Percentiles rank a stretch among this genome's conserved stretches.
These are phyloP conservation scores for Myotis brandtii DNA, from an alignment of 2,113 vertebrate genomes.

Conservation along the genomic window DNA sequence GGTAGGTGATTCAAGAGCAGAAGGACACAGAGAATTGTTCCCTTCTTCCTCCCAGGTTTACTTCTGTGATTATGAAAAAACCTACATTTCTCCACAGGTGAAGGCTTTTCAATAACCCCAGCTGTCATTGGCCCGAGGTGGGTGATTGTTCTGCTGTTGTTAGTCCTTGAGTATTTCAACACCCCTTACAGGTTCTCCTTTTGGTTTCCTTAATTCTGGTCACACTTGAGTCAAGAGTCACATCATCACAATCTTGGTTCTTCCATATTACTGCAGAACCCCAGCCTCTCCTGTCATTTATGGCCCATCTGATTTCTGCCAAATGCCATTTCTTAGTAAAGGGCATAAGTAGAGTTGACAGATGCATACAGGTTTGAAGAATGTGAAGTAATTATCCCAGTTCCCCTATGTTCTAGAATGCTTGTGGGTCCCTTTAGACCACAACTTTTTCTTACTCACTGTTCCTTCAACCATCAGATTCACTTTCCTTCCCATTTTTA, in stretches of 20 bases:
- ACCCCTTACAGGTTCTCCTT: background rate
- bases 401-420: background rate
- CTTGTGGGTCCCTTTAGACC: background rate
- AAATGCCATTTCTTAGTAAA: background rate
- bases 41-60: too few relatives aligned
- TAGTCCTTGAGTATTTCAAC: background rate
- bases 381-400: background rate
- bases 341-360: background rate
- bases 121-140: accelerated
- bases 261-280: background rate
- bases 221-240: background rate
- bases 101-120: background rate
- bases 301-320: background rate
- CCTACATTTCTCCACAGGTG: background rate
- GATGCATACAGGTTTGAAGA: background rate
- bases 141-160: background rate
- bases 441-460: background rate
- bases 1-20: background rate
- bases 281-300: background rate
- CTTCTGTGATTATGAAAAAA: background rate
- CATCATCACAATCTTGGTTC: background rate
- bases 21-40: background rate
- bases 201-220: background rate
- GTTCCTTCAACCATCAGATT: background rate
- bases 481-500: background rate